Evolutionary conservation across 2,797 vertebrate species (phyloP).

Genomic region (Xerus rutilus): DNA sequence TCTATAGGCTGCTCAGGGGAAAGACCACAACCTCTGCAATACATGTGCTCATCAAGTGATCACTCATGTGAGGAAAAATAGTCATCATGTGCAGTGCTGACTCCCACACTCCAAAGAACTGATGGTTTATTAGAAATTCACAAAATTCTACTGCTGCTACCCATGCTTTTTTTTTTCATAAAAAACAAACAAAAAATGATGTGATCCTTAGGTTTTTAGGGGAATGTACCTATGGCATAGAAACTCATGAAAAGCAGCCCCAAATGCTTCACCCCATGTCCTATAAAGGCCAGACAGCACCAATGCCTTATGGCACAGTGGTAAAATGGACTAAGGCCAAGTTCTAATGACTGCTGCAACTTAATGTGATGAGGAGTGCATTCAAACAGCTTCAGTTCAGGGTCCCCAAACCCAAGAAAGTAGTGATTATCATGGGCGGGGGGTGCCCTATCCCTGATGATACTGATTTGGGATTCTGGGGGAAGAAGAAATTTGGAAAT

Average conservation of each 20-base stretch:
- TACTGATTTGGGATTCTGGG: neutral
- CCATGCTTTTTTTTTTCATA: neutral
- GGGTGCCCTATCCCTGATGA: neutral
- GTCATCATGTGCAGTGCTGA: neutral
- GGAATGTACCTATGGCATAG: neutral
- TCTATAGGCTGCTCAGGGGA: neutral
- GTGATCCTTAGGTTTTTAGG: neutral
- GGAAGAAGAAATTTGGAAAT: slow-evolving; percentile 1
- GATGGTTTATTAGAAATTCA: neutral
- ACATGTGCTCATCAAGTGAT: neutral
- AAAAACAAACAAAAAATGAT: neutral
- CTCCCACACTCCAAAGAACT: neutral
- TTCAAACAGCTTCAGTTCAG: neutral
- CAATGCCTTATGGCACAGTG: neutral
- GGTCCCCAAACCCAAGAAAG: neutral
- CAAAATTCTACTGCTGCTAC: neutral
- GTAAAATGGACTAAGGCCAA: neutral
- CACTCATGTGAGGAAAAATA: neutral
- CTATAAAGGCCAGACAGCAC: neutral
- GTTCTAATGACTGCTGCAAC: neutral
- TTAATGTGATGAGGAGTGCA: neutral
- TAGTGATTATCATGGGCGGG: neutral
- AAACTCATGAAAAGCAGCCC: neutral
- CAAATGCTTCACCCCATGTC: neutral
- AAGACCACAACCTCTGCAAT: neutral